These are phyloP conservation scores for Polyploca ridens DNA, from an alignment of 2,888 invertebrate genomes.

Conservation along the genomic window DNA sequence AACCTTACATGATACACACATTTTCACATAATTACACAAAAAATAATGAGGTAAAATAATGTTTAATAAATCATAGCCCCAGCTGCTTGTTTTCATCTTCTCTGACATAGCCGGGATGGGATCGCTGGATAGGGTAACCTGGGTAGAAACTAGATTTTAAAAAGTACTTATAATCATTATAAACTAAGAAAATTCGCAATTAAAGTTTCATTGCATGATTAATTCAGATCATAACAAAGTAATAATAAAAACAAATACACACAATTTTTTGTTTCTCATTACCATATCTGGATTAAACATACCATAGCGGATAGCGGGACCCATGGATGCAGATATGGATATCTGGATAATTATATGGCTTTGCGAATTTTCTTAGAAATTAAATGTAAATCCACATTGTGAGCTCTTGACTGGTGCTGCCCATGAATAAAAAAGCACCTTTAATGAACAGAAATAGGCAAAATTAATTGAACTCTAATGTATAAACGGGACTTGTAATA, in stretches of 20 bases:
- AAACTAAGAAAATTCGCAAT: constrained; percentile 63
- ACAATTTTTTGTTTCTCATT: not conserved
- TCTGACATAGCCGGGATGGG: constrained; percentile 80
- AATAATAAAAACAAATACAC: constrained; percentile 6
- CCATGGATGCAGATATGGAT: constrained; percentile 18
- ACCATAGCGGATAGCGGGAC: constrained; percentile 20
- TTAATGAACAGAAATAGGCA: constrained; percentile 49
- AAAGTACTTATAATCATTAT: constrained; percentile 50
- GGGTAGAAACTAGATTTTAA: constrained; percentile 68
- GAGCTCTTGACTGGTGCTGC: constrained; percentile 81
- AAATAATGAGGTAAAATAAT: constrained; percentile 24
- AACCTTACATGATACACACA: not conserved
- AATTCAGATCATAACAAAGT: constrained; percentile 30
- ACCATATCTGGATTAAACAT: constrained; percentile 38
- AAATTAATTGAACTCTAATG: constrained; percentile 48
- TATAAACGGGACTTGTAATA: constrained; percentile 42
- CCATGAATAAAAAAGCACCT: constrained; percentile 70
- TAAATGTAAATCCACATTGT: constrained; percentile 66
- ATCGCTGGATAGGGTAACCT: constrained; percentile 81
- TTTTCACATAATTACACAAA: constrained; percentile 18
- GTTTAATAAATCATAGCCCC: constrained; percentile 60
- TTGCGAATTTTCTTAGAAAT: constrained; percentile 62
- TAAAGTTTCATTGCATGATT: constrained; percentile 27
- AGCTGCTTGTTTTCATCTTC: constrained; percentile 82
- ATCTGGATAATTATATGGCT: constrained; percentile 21